These are phyloP conservation scores for Valencia hispanica DNA, from an alignment of 2,797 vertebrate species.

Conservation along the genomic window DNA sequence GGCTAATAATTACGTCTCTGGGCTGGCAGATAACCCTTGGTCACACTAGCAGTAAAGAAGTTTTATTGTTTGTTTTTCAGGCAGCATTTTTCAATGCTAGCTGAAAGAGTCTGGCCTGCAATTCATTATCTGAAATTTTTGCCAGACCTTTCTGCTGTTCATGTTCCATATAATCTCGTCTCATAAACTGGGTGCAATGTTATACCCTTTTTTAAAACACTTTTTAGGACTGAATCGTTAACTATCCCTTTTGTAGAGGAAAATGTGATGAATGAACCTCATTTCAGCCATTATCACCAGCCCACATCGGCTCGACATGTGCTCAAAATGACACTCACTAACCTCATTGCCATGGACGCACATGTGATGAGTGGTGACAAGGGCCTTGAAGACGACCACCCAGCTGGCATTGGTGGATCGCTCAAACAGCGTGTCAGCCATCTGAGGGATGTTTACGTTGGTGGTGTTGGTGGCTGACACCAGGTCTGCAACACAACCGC, in stretches of 20 bases:
- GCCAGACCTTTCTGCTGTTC: not conserved
- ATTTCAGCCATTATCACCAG: not conserved
- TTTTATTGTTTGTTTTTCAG: not conserved
- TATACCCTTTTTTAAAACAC: not conserved
- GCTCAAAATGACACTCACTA: slow-evolving; percentile 24
- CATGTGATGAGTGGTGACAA: slow-evolving; percentile 96
- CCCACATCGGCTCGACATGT: not conserved
- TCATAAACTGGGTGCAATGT: not conserved
- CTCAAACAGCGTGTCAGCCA: slow-evolving; percentile 99
- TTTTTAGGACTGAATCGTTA: too few relatives aligned
- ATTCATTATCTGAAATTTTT: not conserved
- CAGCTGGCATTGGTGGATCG: slow-evolving; percentile 97
- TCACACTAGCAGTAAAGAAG: too few relatives aligned
- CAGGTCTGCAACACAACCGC: slow-evolving; percentile 83
- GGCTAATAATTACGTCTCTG: too few relatives aligned
- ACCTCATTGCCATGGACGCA: slow-evolving; percentile 99
- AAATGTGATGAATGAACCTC: too few relatives aligned
- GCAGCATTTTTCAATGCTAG: not conserved
- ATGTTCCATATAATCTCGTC: not conserved
- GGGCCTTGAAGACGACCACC: slow-evolving; percentile 99
- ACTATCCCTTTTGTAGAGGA: too few relatives aligned
- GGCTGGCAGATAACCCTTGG: too few relatives aligned
- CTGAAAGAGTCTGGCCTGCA: not conserved
- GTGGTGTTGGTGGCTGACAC: slow-evolving; percentile 99
- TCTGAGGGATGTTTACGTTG: slow-evolving; percentile 99